These are phyloP conservation scores for Copsychus sechellarum DNA, from an alignment of 2,113 vertebrate species.

Conservation along the genomic window DNA sequence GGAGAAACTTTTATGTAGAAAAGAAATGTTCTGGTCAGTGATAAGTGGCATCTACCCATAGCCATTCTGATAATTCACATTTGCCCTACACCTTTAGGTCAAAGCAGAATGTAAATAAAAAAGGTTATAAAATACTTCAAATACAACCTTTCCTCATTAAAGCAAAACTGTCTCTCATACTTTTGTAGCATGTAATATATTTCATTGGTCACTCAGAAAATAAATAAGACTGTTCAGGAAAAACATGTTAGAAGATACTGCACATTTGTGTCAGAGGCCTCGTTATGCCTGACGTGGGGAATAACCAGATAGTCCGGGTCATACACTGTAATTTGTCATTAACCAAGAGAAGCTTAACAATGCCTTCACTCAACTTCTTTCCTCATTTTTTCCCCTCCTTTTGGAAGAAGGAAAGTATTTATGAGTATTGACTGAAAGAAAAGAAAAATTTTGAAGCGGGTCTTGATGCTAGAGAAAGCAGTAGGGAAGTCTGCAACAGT, in stretches of 20 bases:
- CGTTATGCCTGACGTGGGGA: neutral
- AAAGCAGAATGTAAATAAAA: neutral
- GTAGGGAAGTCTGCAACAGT: neutral
- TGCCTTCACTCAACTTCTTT: neutral
- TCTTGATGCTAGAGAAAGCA: neutral
- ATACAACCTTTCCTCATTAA: neutral
- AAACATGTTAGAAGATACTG: neutral
- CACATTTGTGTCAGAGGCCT: neutral
- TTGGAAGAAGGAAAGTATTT: neutral
- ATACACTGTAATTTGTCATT: neutral
- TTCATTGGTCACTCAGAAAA: neutral
- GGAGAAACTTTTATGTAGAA: slow-evolving; percentile 15
- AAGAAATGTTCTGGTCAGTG: neutral
- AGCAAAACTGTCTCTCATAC: neutral
- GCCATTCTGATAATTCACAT: neutral
- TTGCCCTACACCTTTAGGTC: neutral
- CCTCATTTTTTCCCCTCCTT: neutral
- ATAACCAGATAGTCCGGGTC: neutral
- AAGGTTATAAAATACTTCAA: neutral
- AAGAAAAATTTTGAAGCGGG: neutral
- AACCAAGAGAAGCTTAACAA: neutral
- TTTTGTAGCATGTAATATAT: fast-evolving
- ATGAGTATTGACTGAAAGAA: neutral
- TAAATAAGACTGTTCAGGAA: neutral
- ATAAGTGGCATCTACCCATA: neutral